Evolutionary conservation across 2,113 vertebrate genomes (phyloP).

Genomic region (Embiotoca jacksoni): DNA sequence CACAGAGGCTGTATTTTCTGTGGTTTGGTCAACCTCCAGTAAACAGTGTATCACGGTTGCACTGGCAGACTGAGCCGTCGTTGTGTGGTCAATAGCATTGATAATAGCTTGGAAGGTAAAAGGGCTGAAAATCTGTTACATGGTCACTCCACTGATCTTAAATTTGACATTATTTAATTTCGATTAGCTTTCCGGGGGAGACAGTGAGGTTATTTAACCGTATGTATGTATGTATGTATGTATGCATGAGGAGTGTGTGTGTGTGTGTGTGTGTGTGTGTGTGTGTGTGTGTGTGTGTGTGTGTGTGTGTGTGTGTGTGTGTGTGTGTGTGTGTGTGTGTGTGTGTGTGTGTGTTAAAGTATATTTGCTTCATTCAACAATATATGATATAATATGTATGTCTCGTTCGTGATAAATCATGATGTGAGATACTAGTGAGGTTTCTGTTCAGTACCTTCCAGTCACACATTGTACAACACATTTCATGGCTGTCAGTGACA

Average conservation of each 20-base stretch:
- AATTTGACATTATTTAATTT: conserved; percentile 3
- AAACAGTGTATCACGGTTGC: neutral
- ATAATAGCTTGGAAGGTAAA: conserved; percentile 37
- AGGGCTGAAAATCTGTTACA: conserved; percentile 13
- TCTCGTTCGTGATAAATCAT: conserved; percentile 18
- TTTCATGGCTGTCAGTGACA: conserved; percentile 10
- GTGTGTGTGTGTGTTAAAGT: neutral
- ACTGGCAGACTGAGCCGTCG: neutral
- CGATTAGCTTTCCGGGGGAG: neutral
- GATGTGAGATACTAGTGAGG: conserved; percentile 9
- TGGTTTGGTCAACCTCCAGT: conserved; percentile 7
- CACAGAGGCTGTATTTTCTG: neutral
- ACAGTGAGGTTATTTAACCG: too few relatives aligned
- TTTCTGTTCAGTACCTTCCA: conserved; percentile 17
- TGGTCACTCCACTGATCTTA: conserved; percentile 6
- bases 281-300: too few relatives aligned
- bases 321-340: neutral
- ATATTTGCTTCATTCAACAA: too few relatives aligned
- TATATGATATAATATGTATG: too few relatives aligned
- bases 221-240: too few relatives aligned
- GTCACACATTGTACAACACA: conserved; percentile 36
- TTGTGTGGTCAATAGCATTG: conserved; percentile 10
- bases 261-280: too few relatives aligned
- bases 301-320: too few relatives aligned
- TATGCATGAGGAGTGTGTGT: too few relatives aligned